phyloP scores from a whole-genome alignment of 2,797 vertebrate species.

The Melanogrammus aeglefinus region DNA sequence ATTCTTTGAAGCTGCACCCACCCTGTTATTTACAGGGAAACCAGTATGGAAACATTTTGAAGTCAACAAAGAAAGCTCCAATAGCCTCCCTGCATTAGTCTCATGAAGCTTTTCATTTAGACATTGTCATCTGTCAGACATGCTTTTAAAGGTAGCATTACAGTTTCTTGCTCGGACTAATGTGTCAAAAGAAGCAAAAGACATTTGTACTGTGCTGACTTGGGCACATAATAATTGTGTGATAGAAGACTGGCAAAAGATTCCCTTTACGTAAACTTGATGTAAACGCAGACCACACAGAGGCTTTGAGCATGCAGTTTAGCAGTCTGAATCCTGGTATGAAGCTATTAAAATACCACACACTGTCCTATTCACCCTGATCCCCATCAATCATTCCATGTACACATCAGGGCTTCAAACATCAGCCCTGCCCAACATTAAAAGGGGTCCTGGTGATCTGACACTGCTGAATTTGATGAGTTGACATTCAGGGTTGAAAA shows the following conservation, averaged over 20 bases:
- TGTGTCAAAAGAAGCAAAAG: conserved; percentile 1
- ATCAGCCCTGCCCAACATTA: conserved; percentile 13
- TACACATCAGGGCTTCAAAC: conserved; percentile 28
- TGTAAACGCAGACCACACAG: conserved; percentile 11
- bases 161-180: conserved; percentile 8
- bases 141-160: conserved; percentile 5
- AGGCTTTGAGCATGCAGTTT: conserved; percentile 26
- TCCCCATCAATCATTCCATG: conserved; percentile 22
- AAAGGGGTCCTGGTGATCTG: conserved; percentile 1
- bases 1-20: conserved; percentile 21
- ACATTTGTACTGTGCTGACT: conserved; percentile 6
- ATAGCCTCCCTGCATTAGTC: not conserved
- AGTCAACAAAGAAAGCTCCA: conserved; percentile 5
- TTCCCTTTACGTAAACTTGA: not conserved
- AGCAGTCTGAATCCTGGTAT: conserved; percentile 22
- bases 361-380: conserved; percentile 11
- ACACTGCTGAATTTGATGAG: not conserved
- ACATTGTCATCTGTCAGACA: not conserved
- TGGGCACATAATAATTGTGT: not conserved
- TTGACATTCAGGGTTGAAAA: not conserved
- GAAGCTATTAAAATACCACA: conserved; percentile 32
- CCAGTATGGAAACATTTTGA: conserved; percentile 4
- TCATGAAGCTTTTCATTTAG: not conserved
- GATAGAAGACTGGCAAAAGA: not conserved
- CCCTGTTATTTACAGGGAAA: not conserved